A percentile compares a stretch with the other conserved stretches of the same genome.
Evolutionary conservation across 2,797 vertebrate species (phyloP).

Genomic region (Pantherophis vulpinus): DNA sequence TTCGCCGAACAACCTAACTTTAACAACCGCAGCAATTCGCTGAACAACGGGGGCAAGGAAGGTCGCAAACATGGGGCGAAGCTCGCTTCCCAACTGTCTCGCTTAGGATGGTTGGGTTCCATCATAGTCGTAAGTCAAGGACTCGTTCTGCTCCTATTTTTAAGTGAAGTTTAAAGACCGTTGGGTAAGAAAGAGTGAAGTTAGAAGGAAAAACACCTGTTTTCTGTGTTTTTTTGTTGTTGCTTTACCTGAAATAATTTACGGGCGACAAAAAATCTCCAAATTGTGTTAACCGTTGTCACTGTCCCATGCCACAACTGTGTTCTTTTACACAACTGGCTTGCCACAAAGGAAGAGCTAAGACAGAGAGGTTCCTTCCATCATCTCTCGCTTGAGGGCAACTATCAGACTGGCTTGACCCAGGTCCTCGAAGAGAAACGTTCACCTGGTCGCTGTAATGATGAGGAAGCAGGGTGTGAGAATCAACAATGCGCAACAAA

Average conservation of each 20-base stretch:
- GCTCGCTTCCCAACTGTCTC: too few species aligned
- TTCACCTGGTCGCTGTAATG: neutral
- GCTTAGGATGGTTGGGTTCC: too few species aligned
- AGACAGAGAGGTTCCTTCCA: neutral
- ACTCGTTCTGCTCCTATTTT: neutral
- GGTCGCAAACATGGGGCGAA: too few species aligned
- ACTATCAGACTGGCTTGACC: neutral
- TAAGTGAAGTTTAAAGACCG: neutral
- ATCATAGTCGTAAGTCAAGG: neutral
- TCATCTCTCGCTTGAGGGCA: neutral
- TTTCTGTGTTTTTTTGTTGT: neutral
- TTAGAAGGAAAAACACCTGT: neutral
- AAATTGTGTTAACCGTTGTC: neutral
- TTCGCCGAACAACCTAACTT: too few species aligned
- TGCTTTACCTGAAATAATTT: neutral
- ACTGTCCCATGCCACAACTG: neutral
- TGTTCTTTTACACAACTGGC: neutral
- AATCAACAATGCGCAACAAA: neutral
- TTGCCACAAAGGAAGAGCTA: neutral
- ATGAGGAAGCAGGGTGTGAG: neutral
- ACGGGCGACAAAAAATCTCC: neutral
- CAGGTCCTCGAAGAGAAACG: too few species aligned
- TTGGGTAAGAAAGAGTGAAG: neutral
- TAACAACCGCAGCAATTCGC: too few species aligned
- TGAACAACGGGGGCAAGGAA: too few species aligned